These are phyloP conservation scores for Pseudomugil tenellus DNA, from an alignment of 2,797 vertebrate species.

Conservation along the genomic window DNA sequence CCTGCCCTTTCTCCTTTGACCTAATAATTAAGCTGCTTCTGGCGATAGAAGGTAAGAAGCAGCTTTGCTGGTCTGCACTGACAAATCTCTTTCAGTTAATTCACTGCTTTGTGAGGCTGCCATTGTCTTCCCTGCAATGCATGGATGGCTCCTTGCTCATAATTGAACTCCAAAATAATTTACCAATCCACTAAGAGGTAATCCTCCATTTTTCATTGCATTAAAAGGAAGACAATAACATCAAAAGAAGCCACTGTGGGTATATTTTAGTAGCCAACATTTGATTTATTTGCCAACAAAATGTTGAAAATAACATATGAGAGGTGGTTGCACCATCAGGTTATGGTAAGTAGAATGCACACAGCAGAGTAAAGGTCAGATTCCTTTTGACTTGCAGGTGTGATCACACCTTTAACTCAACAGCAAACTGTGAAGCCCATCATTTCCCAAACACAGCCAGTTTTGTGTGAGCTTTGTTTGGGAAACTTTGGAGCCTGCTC, in stretches of 20 bases:
- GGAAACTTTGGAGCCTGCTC: slow-evolving; percentile 17
- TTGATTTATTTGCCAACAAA: slow-evolving; percentile 15
- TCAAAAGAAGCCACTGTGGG: slow-evolving; percentile 4
- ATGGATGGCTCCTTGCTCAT: slow-evolving; percentile 15
- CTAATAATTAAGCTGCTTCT: slow-evolving; percentile 75
- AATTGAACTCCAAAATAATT: slow-evolving; percentile 25
- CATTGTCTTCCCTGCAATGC: slow-evolving; percentile 10
- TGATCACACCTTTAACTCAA: slow-evolving; percentile 40
- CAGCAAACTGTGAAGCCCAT: slow-evolving; percentile 27
- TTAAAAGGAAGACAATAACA: background rate
- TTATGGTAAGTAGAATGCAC: background rate
- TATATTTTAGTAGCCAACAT: slow-evolving; percentile 4
- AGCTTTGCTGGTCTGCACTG: slow-evolving; percentile 54
- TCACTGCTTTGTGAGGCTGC: slow-evolving; percentile 13
- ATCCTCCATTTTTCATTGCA: slow-evolving; percentile 28
- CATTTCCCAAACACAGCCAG: slow-evolving; percentile 10
- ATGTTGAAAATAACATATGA: background rate
- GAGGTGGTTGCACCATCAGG: background rate
- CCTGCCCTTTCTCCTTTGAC: slow-evolving; percentile 64
- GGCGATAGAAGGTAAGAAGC: slow-evolving; percentile 58
- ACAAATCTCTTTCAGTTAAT: slow-evolving; percentile 64
- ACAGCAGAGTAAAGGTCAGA: slow-evolving; percentile 1
- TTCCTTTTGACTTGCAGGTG: slow-evolving; percentile 37
- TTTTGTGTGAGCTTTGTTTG: slow-evolving; percentile 28
- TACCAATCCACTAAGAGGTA: slow-evolving; percentile 26